phyloP scores from a whole-genome alignment of 2,113 vertebrate species.

The Eurystomus gularis region DNA sequence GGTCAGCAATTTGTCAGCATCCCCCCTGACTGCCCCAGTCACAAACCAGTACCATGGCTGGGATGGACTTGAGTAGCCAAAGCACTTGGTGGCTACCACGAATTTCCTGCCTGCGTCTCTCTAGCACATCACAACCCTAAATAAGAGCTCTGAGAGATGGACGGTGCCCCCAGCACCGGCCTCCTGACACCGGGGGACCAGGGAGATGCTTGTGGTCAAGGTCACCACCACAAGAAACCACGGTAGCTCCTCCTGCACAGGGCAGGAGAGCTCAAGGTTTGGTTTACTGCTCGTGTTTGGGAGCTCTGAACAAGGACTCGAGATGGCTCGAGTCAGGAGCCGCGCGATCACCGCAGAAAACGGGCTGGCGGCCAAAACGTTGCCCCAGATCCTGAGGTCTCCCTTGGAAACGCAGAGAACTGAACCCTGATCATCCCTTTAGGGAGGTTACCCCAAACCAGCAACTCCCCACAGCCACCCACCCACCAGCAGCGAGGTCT shows the following conservation, averaged over 20 bases:
- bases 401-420: neutral
- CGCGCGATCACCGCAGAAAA: neutral
- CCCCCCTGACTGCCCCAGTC: neutral
- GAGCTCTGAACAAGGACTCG: neutral
- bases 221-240: neutral
- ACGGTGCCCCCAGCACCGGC: neutral
- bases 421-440: neutral
- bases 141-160: too few species aligned
- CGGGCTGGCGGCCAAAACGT: neutral
- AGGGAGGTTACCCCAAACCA: neutral
- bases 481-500: neutral
- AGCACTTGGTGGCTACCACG: neutral
- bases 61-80: neutral
- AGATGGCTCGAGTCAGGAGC: neutral
- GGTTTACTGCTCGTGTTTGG: neutral
- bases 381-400: neutral
- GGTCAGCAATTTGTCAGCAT: neutral
- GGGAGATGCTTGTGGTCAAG: neutral
- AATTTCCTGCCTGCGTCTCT: neutral
- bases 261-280: neutral
- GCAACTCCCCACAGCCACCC: fast-evolving
- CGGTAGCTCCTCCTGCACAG: fast-evolving
- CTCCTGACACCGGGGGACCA: neutral
- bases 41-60: neutral
- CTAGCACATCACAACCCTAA: neutral